A percentile compares a stretch with the other conserved stretches of the same genome.
phyloP scores from a whole-genome alignment of 2,113 vertebrate species.

The Chaetodon trifascialis region DNA sequence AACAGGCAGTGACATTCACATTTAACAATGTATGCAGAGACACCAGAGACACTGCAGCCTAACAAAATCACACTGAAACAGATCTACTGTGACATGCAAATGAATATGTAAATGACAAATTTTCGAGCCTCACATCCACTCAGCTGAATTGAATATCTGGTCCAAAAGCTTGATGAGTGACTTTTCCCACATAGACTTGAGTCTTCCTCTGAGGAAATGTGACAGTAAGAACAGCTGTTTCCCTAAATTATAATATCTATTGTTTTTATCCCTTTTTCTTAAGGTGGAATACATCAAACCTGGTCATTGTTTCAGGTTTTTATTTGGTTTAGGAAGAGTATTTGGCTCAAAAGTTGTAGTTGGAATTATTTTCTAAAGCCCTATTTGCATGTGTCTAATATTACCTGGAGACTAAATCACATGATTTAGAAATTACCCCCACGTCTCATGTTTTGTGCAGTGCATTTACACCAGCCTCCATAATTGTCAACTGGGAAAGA shows the following conservation, averaged over 20 bases:
- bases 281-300: constrained; percentile 9
- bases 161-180: constrained; percentile 29
- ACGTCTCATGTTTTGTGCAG: too few relatives aligned
- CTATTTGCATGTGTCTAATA: too few relatives aligned
- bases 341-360: not conserved
- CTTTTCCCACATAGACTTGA: constrained; percentile 14
- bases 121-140: constrained; percentile 38
- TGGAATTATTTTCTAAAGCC: not conserved
- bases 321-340: not conserved
- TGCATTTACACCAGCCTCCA: too few relatives aligned
- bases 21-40: constrained; percentile 46
- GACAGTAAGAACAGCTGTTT: constrained; percentile 13
- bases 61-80: constrained; percentile 56
- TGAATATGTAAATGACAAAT: constrained; percentile 56
- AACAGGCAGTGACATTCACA: constrained; percentile 38
- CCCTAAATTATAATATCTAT: not conserved
- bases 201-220: constrained; percentile 8
- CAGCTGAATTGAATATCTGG: constrained; percentile 53
- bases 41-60: constrained; percentile 22
- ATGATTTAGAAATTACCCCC: too few relatives aligned
- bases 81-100: constrained; percentile 63
- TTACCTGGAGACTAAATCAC: too few relatives aligned
- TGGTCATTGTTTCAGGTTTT: not conserved
- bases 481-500: too few relatives aligned
- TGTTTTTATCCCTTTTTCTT: not conserved